phyloP scores from a whole-genome alignment of 2,113 vertebrate genomes.

The Arizona elegans region DNA sequence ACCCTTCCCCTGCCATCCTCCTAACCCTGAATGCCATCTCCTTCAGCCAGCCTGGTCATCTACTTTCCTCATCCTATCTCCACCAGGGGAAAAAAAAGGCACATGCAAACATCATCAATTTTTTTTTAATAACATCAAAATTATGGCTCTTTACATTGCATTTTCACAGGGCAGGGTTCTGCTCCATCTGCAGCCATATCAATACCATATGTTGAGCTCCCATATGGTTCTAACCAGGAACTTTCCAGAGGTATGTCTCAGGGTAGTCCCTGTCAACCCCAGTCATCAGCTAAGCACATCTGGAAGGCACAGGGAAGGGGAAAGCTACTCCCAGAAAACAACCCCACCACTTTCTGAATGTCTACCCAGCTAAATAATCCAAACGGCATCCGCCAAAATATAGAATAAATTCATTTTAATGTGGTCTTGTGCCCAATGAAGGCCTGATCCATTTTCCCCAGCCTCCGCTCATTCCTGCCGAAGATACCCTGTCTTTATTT shows the following conservation, averaged over 20 bases:
- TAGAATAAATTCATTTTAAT: neutral
- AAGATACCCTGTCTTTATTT: neutral
- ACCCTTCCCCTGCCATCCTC: neutral
- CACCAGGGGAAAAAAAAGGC: neutral
- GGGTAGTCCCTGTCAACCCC: neutral
- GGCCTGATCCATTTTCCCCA: neutral
- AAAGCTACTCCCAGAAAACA: neutral
- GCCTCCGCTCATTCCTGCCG: neutral
- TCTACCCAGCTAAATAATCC: neutral
- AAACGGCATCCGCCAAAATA: neutral
- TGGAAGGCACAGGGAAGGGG: neutral
- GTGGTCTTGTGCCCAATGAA: neutral
- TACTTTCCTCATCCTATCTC: neutral
- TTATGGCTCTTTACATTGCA: neutral
- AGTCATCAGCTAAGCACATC: neutral
- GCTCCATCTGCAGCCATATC: neutral
- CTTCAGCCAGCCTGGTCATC: neutral
- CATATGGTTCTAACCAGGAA: neutral
- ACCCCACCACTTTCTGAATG: too few relatives aligned
- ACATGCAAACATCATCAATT: neutral
- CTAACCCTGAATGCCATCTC: constrained; percentile 42
- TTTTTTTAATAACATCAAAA: neutral
- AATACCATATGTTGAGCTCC: neutral
- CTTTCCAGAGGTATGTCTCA: neutral
- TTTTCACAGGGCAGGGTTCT: neutral